These are phyloP conservation scores for Volucella bombylans DNA, from an alignment of 2,888 invertebrate species.

Conservation along the genomic window DNA sequence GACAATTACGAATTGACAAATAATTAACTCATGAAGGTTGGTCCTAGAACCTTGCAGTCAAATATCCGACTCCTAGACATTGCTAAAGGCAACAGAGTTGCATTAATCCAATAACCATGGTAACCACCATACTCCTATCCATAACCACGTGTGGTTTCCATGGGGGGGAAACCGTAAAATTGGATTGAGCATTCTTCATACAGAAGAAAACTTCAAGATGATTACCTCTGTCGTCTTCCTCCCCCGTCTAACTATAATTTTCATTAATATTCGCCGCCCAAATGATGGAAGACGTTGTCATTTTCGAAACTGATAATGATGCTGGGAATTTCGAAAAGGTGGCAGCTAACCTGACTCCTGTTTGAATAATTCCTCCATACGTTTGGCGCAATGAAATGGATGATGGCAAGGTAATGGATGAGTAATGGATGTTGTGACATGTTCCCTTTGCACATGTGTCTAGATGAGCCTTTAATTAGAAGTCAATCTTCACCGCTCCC, in stretches of 20 bases:
- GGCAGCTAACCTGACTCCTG: conserved; percentile 70
- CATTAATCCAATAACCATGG: no score
- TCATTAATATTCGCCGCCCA: conserved; percentile 57
- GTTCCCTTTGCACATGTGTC: conserved; percentile 20
- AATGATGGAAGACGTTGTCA: conserved; percentile 72
- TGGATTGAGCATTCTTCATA: conserved; percentile 63
- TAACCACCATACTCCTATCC: not conserved
- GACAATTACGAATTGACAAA: conserved; percentile 73
- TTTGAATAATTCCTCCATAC: conserved; percentile 58
- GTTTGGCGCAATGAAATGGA: conserved; percentile 56
- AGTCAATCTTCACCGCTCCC: conserved; percentile 24
- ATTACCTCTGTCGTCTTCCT: not conserved
- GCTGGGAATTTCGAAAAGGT: conserved; percentile 67
- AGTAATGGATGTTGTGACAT: conserved; percentile 67
- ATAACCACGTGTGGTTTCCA: conserved; percentile 18
- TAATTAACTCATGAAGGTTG: conserved; percentile 62
- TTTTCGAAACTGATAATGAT: conserved; percentile 63
- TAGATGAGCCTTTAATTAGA: conserved; percentile 50
- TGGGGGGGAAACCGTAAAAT: conserved; percentile 63
- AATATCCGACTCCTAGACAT: not conserved
- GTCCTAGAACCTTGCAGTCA: not conserved
- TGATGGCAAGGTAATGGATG: conserved; percentile 57
- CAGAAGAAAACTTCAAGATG: not conserved
- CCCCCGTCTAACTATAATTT: conserved; percentile 35
- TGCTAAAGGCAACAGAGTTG: no score